A percentile compares a stretch with the other conserved stretches of the same genome.
Evolutionary conservation across 2,888 invertebrate species (phyloP).

Genomic region (Calameuta filiformis): DNA sequence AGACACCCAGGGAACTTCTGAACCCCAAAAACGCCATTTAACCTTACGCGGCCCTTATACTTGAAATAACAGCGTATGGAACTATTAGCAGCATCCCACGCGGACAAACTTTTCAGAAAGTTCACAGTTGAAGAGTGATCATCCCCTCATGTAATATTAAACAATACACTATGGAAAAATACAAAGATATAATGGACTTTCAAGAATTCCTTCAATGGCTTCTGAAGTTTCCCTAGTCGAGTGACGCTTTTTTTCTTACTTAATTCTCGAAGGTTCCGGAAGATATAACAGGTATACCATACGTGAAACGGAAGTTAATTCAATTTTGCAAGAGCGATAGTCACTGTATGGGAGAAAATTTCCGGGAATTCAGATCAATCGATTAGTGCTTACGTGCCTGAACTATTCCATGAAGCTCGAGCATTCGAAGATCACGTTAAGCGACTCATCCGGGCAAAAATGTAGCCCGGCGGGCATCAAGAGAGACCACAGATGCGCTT

Average conservation of each 20-base stretch:
- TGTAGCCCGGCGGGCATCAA: conserved; percentile 13
- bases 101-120: not conserved
- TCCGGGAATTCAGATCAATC: conserved; percentile 16
- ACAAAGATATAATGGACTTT: not conserved
- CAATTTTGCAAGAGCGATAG: not conserved
- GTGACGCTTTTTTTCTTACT: not conserved
- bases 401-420: conserved; percentile 22
- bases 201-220: not conserved
- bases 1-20: conserved; percentile 41
- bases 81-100: conserved; percentile 29
- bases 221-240: not conserved
- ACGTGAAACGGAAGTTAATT: not conserved
- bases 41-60: conserved; percentile 38
- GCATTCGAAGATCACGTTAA: conserved; percentile 29
- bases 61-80: conserved; percentile 46
- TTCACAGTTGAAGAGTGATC: not conserved
- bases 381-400: conserved; percentile 14
- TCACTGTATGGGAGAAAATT: not conserved
- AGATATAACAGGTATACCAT: not conserved
- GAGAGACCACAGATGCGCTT: conserved; percentile 40
- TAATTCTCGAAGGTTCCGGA: not conserved
- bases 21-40: conserved; percentile 45
- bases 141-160: not conserved
- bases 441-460: conserved; percentile 23
- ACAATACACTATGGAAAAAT: not conserved